phyloP scores from a whole-genome alignment of 2,888 invertebrate genomes.

The Watsonalla binaria region DNA sequence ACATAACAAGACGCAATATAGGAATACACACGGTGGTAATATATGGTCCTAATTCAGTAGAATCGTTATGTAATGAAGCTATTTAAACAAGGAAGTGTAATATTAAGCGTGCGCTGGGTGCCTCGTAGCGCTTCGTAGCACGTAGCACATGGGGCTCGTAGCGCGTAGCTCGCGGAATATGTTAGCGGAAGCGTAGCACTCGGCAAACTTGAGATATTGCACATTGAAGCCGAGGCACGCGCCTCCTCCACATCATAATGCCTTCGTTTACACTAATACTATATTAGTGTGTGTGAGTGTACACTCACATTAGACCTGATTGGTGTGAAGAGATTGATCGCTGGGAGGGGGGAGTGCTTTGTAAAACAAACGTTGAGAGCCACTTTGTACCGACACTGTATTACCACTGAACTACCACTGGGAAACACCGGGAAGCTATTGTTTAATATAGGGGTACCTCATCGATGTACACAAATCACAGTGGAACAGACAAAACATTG shows the following conservation, averaged over 20 bases:
- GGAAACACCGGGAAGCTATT: too few relatives aligned
- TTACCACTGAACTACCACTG: too few relatives aligned
- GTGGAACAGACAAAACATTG: too few relatives aligned
- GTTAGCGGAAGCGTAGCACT: neutral
- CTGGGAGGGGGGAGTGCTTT: too few relatives aligned
- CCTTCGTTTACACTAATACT: neutral
- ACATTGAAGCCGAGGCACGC: neutral
- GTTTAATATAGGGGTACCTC: too few relatives aligned
- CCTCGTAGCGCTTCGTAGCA: neutral
- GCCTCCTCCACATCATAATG: neutral
- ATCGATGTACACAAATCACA: too few relatives aligned
- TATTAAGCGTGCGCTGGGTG: neutral
- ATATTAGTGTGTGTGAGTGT: neutral
- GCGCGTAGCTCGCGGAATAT: neutral
- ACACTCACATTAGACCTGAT: too few relatives aligned
- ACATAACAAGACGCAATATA: too few relatives aligned
- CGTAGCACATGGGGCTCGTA: neutral
- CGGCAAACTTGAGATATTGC: neutral
- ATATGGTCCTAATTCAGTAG: neutral
- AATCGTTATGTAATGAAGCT: neutral
- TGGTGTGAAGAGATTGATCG: too few relatives aligned
- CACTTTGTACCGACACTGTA: too few relatives aligned
- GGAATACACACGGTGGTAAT: too few relatives aligned
- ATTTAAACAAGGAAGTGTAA: neutral
- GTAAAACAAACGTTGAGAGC: too few relatives aligned